phyloP scores from a whole-genome alignment of 2,888 invertebrate genomes.

The Amaurobius ferox region DNA sequence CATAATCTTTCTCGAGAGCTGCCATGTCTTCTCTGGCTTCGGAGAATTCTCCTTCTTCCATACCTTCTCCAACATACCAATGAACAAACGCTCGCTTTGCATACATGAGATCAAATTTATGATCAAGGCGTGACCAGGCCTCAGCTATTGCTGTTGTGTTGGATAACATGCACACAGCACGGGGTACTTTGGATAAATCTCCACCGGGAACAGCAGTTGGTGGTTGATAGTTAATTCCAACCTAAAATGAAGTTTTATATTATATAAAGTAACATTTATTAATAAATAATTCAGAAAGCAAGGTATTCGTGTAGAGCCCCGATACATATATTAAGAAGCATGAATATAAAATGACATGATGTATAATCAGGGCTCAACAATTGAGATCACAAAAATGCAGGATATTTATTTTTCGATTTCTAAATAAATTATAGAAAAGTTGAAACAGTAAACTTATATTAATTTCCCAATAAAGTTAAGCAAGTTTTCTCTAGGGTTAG shows the following conservation, averaged over 20 bases:
- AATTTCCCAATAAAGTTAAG: too few relatives aligned
- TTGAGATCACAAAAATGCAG: too few relatives aligned
- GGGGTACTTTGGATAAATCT: constrained; percentile 57
- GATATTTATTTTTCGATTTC: too few relatives aligned
- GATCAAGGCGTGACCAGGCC: constrained; percentile 87
- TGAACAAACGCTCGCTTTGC: constrained; percentile 90
- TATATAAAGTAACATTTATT: background rate
- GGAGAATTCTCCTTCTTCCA: constrained; percentile 78
- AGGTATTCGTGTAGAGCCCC: too few relatives aligned
- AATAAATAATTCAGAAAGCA: too few relatives aligned
- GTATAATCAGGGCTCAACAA: too few relatives aligned
- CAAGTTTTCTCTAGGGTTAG: too few relatives aligned
- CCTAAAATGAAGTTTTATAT: constrained; percentile 77
- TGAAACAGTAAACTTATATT: too few relatives aligned
- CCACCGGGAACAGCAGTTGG: constrained; percentile 67
- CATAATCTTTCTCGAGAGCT: constrained; percentile 74
- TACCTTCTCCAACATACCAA: constrained; percentile 85
- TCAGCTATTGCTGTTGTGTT: constrained; percentile 88
- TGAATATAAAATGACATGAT: too few relatives aligned
- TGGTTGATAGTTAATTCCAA: constrained; percentile 69
- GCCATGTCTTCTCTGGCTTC: constrained; percentile 80
- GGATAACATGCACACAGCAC: constrained; percentile 65
- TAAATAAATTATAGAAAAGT: too few relatives aligned
- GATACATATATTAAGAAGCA: too few relatives aligned
- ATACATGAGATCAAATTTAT: constrained; percentile 89